Percentiles rank a stretch among this genome's conserved stretches.
Evolutionary conservation across 2,113 vertebrate genomes (phyloP).

Genomic region (Hippoglossus stenolepis): DNA sequence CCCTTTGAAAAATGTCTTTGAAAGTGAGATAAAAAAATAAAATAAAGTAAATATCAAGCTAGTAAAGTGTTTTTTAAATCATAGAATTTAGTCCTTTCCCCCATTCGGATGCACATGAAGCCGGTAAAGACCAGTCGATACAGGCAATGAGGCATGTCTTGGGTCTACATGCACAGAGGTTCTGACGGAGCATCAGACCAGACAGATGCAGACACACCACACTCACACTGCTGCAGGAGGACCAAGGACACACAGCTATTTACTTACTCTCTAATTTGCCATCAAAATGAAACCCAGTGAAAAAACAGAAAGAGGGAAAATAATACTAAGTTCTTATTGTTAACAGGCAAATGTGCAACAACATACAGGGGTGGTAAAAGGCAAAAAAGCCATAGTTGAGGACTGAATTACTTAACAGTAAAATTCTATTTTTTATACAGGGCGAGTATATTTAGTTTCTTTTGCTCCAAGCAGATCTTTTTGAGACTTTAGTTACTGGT

Average conservation of each 20-base stretch:
- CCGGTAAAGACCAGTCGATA: constrained; percentile 37
- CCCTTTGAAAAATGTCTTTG: not conserved
- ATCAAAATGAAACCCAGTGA: constrained; percentile 80
- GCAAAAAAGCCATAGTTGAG: not conserved
- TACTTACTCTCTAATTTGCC: constrained; percentile 87
- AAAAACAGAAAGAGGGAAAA: constrained; percentile 70
- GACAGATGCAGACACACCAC: constrained; percentile 70
- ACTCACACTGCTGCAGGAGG: constrained; percentile 63
- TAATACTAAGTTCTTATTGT: constrained; percentile 50
- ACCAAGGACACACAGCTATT: constrained; percentile 66
- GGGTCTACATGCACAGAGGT: constrained; percentile 72
- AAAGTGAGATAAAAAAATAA: not conserved
- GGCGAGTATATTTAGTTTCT: not conserved
- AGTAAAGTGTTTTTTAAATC: not conserved
- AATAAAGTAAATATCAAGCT: not conserved
- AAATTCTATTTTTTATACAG: constrained; percentile 7
- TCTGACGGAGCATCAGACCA: constrained; percentile 67
- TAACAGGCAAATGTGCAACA: constrained; percentile 55
- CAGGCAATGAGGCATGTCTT: constrained; percentile 70
- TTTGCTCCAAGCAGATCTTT: not conserved
- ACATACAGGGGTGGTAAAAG: constrained; percentile 41
- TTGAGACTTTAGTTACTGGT: constrained; percentile 4
- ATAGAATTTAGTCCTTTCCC: not conserved
- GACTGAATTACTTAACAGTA: not conserved
- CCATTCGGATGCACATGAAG: constrained; percentile 46